phyloP scores from a whole-genome alignment of 2,113 vertebrate genomes.

The Pomatorhinus ruficollis region DNA sequence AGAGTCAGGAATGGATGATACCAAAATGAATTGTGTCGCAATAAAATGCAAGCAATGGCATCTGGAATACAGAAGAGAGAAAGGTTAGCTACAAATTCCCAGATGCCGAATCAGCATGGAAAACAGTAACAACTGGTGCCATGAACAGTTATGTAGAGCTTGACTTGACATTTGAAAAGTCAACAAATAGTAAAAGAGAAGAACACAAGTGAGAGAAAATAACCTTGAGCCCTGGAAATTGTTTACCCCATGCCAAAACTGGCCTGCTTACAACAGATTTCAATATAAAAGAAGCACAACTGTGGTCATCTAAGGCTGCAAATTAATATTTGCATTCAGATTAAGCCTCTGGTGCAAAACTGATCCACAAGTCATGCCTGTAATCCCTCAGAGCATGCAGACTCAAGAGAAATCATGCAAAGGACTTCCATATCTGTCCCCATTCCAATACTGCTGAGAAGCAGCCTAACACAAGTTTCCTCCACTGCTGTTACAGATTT shows the following conservation, averaged over 20 bases:
- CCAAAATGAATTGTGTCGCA: not conserved
- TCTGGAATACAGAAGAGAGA: not conserved
- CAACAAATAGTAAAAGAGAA: constrained; percentile 3
- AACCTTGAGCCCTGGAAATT: not conserved
- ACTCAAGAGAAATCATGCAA: not conserved
- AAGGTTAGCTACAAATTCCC: constrained; percentile 4
- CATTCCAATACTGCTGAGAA: not conserved
- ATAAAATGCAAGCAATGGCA: not conserved
- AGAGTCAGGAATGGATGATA: not conserved
- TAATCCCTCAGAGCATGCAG: not conserved
- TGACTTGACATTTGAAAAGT: constrained; percentile 5
- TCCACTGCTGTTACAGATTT: not conserved
- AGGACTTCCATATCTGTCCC: not conserved
- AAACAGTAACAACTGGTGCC: constrained; percentile 16
- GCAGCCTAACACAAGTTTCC: not conserved
- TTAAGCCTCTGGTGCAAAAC: not conserved
- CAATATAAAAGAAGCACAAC: not conserved
- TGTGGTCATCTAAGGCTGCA: not conserved
- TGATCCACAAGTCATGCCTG: not conserved
- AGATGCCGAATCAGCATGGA: not conserved
- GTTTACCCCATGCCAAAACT: not conserved
- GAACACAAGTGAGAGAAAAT: not conserved
- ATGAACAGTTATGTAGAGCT: not conserved
- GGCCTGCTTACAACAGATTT: not conserved
- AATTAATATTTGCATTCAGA: not conserved